phyloP scores from a whole-genome alignment of 2,888 invertebrate genomes.

The Tridacna gigas region DNA sequence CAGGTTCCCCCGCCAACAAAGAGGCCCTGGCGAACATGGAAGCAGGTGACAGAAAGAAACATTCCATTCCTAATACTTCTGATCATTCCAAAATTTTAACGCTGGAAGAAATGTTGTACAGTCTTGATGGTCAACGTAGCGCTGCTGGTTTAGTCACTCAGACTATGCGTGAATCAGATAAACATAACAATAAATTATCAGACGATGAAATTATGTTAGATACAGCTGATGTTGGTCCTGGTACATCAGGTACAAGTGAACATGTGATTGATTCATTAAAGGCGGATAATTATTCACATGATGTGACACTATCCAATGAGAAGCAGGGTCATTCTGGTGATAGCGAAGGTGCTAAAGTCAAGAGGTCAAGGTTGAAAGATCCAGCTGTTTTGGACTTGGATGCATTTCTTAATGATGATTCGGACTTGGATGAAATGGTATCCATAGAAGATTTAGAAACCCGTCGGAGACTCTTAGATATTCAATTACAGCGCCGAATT shows the following conservation, averaged over 20 bases:
- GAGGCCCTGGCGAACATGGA: neutral
- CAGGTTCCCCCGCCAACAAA: neutral
- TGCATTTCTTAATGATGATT: conserved; percentile 5
- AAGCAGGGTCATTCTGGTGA: neutral
- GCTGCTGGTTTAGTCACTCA: neutral
- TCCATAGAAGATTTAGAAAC: conserved; percentile 9
- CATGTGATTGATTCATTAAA: neutral
- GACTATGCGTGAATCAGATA: neutral
- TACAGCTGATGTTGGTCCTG: neutral
- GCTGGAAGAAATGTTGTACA: conserved; percentile 16
- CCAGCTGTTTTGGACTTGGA: conserved; percentile 15
- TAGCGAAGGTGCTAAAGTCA: neutral
- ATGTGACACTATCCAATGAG: neutral
- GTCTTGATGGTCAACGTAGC: neutral
- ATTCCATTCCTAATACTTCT: neutral
- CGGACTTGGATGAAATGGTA: neutral
- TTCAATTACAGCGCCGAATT: conserved; percentile 10
- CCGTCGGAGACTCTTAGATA: conserved; percentile 4
- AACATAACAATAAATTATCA: neutral
- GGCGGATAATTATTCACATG: neutral
- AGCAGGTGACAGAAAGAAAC: neutral
- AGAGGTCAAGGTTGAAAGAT: neutral
- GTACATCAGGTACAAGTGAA: neutral
- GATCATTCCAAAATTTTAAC: neutral
- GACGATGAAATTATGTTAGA: neutral